A percentile compares a stretch with the other conserved stretches of the same genome.
phyloP scores from a whole-genome alignment of 2,797 vertebrate species.

The Argyrosomus regius region DNA sequence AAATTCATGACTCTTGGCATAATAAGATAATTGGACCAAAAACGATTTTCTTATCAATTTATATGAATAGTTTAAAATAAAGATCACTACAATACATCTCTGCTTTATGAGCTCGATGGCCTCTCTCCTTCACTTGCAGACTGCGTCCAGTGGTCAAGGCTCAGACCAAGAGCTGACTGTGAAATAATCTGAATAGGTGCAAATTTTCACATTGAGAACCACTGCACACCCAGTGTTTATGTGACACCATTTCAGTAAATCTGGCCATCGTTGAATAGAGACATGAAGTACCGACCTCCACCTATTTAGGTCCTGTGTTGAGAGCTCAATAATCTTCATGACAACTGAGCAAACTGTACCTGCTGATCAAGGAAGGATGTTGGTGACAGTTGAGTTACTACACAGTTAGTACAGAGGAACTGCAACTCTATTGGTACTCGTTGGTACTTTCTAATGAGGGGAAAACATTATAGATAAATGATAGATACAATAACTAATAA shows the following conservation, averaged over 20 bases:
- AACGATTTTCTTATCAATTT: not conserved
- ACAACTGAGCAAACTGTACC: not conserved
- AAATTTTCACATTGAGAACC: conserved; percentile 13
- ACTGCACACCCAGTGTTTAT: not conserved
- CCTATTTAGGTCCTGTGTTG: too few relatives aligned
- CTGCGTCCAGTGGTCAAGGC: conserved; percentile 26
- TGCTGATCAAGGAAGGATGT: not conserved
- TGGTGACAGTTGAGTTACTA: not conserved
- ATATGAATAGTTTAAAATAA: not conserved
- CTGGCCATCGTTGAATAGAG: not conserved
- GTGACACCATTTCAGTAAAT: not conserved
- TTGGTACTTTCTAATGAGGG: too few relatives aligned
- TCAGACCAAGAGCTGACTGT: conserved; percentile 26
- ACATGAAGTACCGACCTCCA: too few relatives aligned
- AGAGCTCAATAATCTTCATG: too few relatives aligned
- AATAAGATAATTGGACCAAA: not conserved
- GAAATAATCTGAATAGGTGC: conserved; percentile 2
- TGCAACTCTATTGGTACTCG: too few relatives aligned
- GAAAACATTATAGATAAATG: too few relatives aligned
- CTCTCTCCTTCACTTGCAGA: not conserved
- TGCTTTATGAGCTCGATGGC: not conserved
- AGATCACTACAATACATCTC: not conserved
- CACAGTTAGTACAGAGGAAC: not conserved
- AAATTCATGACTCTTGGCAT: not conserved
- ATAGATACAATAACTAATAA: not conserved